These are phyloP conservation scores for Melanostoma mellinum DNA, from an alignment of 2,888 invertebrate species.

Conservation along the genomic window DNA sequence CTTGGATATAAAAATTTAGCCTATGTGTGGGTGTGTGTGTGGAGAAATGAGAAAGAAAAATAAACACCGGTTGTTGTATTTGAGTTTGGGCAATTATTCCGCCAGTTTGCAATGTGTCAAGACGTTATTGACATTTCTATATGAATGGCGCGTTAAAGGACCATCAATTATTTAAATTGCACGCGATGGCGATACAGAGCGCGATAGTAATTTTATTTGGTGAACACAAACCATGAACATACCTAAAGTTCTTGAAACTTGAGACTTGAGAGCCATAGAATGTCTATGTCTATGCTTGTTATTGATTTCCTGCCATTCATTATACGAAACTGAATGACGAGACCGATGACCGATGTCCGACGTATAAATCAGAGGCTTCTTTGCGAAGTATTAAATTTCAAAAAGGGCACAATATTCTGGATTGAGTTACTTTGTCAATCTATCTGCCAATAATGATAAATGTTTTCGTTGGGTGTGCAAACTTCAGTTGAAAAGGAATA, in stretches of 20 bases:
- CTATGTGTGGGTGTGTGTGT: neutral
- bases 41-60: neutral
- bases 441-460: too few relatives aligned
- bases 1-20: too few relatives aligned
- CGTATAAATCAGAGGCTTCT: too few relatives aligned
- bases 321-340: too few relatives aligned
- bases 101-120: slow-evolving; percentile 36
- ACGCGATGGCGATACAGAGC: slow-evolving; percentile 3
- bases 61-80: slow-evolving; percentile 17
- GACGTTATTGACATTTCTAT: slow-evolving; percentile 10
- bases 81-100: slow-evolving; percentile 29
- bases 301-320: too few relatives aligned
- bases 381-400: too few relatives aligned
- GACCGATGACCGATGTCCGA: too few relatives aligned
- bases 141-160: neutral
- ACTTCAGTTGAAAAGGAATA: too few relatives aligned
- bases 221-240: neutral
- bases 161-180: slow-evolving; percentile 39
- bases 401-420: too few relatives aligned
- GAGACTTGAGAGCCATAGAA: neutral
- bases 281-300: too few relatives aligned
- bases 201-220: slow-evolving; percentile 27
- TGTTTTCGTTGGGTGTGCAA: too few relatives aligned
- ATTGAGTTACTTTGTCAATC: too few relatives aligned
- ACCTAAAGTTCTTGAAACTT: neutral